Evolutionary conservation across 2,888 invertebrate species (phyloP).

Genomic region (Pterostichus madidus): DNA sequence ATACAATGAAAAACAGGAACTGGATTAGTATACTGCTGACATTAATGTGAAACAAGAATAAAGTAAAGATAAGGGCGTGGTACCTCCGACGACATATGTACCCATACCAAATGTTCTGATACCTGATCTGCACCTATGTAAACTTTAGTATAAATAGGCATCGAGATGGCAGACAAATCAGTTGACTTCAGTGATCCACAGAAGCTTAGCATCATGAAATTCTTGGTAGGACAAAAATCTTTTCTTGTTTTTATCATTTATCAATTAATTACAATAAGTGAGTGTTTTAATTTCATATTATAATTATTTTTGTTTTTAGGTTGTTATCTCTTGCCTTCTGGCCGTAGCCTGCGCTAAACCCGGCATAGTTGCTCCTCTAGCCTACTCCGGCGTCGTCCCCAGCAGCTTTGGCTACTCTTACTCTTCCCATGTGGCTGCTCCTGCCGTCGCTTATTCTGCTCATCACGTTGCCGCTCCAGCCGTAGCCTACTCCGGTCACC

Average conservation of each 20-base stretch:
- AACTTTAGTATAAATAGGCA: constrained; percentile 59
- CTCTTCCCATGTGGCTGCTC: constrained; percentile 78
- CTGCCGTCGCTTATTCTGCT: constrained; percentile 78
- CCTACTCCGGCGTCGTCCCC: constrained; percentile 42
- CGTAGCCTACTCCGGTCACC: constrained; percentile 72
- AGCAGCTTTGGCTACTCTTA: constrained; percentile 76
- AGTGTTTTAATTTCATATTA: constrained; percentile 17
- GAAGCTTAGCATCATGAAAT: constrained; percentile 72
- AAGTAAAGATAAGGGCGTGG: constrained; percentile 49
- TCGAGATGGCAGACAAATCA: constrained; percentile 53
- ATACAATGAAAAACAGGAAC: constrained; percentile 64
- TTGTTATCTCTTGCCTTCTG: constrained; percentile 80
- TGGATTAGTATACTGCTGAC: constrained; percentile 46
- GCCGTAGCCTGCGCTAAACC: constrained; percentile 73
- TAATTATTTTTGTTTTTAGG: constrained; percentile 74
- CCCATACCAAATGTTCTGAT: background rate
- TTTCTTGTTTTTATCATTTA: constrained; percentile 30
- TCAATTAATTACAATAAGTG: constrained; percentile 1
- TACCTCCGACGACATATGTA: constrained; percentile 22
- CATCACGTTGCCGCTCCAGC: constrained; percentile 78
- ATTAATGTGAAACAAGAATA: constrained; percentile 52
- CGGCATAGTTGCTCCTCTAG: constrained; percentile 67
- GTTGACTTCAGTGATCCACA: constrained; percentile 69
- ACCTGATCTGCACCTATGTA: constrained; percentile 41
- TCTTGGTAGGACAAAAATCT: constrained; percentile 72